Evolutionary conservation across 2,113 vertebrate species (phyloP).

Genomic region (Formicarius rufipectus): DNA sequence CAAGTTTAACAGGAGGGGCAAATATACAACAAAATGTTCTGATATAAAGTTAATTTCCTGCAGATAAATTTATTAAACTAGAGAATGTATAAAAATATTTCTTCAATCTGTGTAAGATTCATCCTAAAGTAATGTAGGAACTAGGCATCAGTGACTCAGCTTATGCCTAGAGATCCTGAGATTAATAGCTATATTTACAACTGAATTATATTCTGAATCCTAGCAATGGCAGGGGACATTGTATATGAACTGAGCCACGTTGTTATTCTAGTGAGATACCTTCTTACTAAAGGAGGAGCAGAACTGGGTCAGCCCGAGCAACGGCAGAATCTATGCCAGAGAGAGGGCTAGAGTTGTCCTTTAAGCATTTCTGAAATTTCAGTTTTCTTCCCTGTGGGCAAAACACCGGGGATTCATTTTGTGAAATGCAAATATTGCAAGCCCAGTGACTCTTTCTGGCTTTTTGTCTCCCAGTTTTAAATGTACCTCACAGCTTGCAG

Average conservation of each 20-base stretch:
- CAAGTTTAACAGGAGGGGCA: neutral
- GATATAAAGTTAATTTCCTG: neutral
- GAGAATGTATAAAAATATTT: neutral
- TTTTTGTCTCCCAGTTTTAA: neutral
- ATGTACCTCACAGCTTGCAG: neutral
- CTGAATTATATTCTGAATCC: neutral
- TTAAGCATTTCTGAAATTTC: neutral
- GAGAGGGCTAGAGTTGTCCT: neutral
- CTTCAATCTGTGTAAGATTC: neutral
- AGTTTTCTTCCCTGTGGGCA: neutral
- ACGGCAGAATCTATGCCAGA: neutral
- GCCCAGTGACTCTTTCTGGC: neutral
- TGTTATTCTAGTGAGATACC: neutral
- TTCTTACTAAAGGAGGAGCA: neutral
- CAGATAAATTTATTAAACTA: neutral
- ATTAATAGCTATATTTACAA: conserved; percentile 26
- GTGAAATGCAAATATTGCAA: neutral
- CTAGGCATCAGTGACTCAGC: neutral
- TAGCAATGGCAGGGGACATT: neutral
- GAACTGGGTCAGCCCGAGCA: conserved; percentile 6
- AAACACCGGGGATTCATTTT: neutral
- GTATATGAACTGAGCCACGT: neutral
- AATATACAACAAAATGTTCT: neutral
- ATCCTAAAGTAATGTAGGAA: neutral
- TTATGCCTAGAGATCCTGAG: neutral